A percentile compares a stretch with the other conserved stretches of the same genome.
Evolutionary conservation across 2,797 vertebrate genomes (phyloP).

Genomic region (Spatula clypeata): DNA sequence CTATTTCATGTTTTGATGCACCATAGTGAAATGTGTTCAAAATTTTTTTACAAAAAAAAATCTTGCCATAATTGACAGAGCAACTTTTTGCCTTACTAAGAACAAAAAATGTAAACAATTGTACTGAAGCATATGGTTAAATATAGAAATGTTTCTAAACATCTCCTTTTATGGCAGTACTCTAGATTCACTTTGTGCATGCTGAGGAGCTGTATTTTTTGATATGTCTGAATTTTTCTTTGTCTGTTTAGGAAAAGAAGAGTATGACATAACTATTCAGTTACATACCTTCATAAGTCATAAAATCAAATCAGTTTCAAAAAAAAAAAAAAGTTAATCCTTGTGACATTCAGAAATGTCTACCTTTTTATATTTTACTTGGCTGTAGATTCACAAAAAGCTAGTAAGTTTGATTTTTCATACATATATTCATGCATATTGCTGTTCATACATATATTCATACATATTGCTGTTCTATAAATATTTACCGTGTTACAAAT

Average conservation of each 20-base stretch:
- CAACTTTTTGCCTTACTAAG: not conserved
- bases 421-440: not conserved
- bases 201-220: not conserved
- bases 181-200: not conserved
- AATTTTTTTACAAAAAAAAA: not conserved
- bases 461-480: not conserved
- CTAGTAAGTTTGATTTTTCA: not conserved
- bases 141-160: not conserved
- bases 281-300: not conserved
- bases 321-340: not conserved
- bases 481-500: not conserved
- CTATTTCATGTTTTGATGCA: conserved; percentile 7
- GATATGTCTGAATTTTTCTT: not conserved
- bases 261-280: not conserved
- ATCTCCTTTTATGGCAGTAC: not conserved
- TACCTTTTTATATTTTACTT: not conserved
- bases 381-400: not conserved
- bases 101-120: not conserved
- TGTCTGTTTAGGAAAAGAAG: not conserved
- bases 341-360: not conserved
- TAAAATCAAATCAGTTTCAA: not conserved
- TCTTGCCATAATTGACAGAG: not conserved
- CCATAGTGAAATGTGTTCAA: not conserved
- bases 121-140: not conserved
- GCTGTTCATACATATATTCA: not conserved